Conservation (phyloP, 2,888 invertebrate species). For the Danaus chrysippus region DNA sequence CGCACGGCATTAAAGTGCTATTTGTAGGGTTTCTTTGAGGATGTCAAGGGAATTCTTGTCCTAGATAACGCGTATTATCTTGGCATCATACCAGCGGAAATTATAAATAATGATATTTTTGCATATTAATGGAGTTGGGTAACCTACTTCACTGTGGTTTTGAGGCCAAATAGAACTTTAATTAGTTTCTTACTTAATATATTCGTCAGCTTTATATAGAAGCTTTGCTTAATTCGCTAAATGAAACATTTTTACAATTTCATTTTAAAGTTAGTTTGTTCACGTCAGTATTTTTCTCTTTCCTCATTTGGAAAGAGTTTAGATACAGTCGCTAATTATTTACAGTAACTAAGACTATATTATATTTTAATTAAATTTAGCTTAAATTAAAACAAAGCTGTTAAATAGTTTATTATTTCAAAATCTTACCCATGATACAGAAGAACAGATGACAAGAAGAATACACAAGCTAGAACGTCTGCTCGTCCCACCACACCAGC, state of each 20-base stretch:
- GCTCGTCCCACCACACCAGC: constrained; percentile 93
- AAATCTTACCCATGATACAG: constrained; percentile 87
- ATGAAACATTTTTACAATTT: no score
- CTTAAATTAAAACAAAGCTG: no score
- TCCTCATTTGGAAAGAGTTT: no score
- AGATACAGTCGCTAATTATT: no score
- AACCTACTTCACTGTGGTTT: constrained; percentile 2
- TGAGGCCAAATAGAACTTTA: constrained; percentile 1
- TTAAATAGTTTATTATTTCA: background rate
- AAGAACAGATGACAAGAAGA: constrained; percentile 88
- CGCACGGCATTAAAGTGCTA: constrained; percentile 27
- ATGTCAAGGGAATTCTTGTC: constrained; percentile 20
- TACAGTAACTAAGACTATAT: no score
- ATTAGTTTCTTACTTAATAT: background rate
- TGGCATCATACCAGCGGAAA: constrained; percentile 8
- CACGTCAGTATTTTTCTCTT: no score
- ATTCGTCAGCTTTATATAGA: background rate
- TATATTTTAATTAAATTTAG: no score
- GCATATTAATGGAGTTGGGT: constrained; percentile 3
- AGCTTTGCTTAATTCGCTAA: no score
- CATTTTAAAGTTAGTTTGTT: no score
- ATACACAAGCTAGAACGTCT: constrained; percentile 90
- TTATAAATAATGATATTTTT: constrained; percentile 3
- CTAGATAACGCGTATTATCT: constrained; percentile 10
- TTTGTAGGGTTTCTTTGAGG: constrained; percentile 28